These are phyloP conservation scores for Vandiemenella viatica DNA, from an alignment of 2,888 invertebrate genomes.

Conservation along the genomic window DNA sequence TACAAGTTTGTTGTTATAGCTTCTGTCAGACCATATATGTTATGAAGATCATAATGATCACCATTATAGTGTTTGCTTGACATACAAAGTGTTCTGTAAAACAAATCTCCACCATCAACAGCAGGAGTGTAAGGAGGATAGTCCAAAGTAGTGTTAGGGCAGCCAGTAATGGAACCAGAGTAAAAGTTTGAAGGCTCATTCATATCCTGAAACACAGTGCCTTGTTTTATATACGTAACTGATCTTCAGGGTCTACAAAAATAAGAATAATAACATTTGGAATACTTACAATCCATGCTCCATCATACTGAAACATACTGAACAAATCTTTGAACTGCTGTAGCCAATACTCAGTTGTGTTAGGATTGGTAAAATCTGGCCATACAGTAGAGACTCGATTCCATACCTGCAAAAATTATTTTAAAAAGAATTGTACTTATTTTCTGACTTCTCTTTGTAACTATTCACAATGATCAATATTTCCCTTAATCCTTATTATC, in stretches of 20 bases:
- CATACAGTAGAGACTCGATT: slow-evolving; percentile 53
- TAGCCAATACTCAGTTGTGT: slow-evolving; percentile 54
- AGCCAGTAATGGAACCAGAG: slow-evolving; percentile 44
- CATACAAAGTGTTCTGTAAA: slow-evolving; percentile 65
- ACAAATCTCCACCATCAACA: slow-evolving; percentile 40
- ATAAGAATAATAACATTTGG: too few relatives aligned
- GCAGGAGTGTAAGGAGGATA: slow-evolving; percentile 52
- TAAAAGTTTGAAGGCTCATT: slow-evolving; percentile 77
- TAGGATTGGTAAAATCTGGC: slow-evolving; percentile 70
- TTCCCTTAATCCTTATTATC: too few relatives aligned
- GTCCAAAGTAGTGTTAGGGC: slow-evolving; percentile 40
- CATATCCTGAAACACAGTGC: slow-evolving; percentile 63
- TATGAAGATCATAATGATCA: slow-evolving; percentile 61
- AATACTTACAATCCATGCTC: slow-evolving; percentile 64
- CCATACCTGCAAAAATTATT: slow-evolving; percentile 52
- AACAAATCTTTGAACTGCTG: slow-evolving; percentile 51
- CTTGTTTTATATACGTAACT: too few relatives aligned
- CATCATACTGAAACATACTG: slow-evolving; percentile 51
- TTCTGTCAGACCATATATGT: slow-evolving; percentile 60
- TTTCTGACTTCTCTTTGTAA: too few relatives aligned
- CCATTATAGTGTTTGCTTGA: slow-evolving; percentile 54
- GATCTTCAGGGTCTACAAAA: too few relatives aligned
- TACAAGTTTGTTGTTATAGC: slow-evolving; percentile 58
- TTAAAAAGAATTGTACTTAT: too few relatives aligned
- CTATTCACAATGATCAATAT: too few relatives aligned